A percentile compares a stretch with the other conserved stretches of the same genome.
Conservation (phyloP, 2,888 invertebrate species). For the Dynastes grantii region DNA sequence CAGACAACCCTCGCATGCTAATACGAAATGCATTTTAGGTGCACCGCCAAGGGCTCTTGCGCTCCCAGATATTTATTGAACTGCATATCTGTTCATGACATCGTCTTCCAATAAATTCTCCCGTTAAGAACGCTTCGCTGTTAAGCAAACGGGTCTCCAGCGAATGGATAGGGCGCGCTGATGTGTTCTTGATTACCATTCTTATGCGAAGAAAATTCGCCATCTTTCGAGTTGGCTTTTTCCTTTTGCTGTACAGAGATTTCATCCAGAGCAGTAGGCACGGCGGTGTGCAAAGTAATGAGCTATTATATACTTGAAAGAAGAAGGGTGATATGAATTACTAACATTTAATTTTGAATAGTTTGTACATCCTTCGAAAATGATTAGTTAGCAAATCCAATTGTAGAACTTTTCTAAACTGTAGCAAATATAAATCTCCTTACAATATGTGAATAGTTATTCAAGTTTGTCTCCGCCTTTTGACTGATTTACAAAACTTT, state of each 20-base stretch:
- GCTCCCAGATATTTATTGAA: constrained; percentile 28
- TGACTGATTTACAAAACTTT: no score
- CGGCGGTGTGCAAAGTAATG: no score
- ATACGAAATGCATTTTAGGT: constrained; percentile 22
- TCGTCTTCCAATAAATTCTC: constrained; percentile 22
- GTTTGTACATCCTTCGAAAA: no score
- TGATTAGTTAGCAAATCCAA: no score
- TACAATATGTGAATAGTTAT: no score
- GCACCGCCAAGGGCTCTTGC: background rate
- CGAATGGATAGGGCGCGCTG: constrained; percentile 15
- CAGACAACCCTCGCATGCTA: background rate
- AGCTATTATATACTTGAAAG: no score
- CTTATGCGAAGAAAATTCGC: background rate
- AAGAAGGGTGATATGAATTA: no score
- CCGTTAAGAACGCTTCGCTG: constrained; percentile 16
- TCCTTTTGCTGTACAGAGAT: background rate
- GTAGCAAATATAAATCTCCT: no score
- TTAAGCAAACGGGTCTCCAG: constrained; percentile 5
- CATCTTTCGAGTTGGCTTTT: background rate
- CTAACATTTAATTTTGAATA: no score
- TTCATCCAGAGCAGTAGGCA: background rate
- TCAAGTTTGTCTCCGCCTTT: no score
- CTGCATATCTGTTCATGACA: constrained; percentile 24
- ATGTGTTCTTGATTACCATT: constrained; percentile 31
- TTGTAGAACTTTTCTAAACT: no score